These are phyloP conservation scores for Macquaria ambigua DNA, from an alignment of 2,113 vertebrate genomes.

Conservation along the genomic window DNA sequence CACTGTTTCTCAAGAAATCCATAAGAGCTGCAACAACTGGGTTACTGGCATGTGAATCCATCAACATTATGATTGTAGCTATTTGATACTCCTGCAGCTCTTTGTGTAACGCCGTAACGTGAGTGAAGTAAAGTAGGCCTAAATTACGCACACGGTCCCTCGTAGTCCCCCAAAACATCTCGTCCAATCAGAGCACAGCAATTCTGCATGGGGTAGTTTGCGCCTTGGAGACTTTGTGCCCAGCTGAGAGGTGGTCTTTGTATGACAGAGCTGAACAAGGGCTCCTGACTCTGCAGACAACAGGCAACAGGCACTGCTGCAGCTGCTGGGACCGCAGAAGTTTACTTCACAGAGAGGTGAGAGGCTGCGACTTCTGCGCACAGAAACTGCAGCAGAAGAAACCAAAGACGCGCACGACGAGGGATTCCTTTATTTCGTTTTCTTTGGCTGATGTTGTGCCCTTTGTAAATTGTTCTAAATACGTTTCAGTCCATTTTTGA, in stretches of 20 bases:
- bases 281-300: slow-evolving; percentile 65
- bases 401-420: neutral
- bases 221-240: slow-evolving; percentile 48
- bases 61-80: too few species aligned
- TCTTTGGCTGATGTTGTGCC: neutral
- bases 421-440: neutral
- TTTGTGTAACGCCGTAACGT: neutral
- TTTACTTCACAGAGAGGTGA: slow-evolving; percentile 23
- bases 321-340: slow-evolving; percentile 31
- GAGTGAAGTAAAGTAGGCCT: neutral
- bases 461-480: neutral
- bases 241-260: slow-evolving; percentile 78
- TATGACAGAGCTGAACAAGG: slow-evolving; percentile 64
- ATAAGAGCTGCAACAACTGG: neutral
- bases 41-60: neutral
- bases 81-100: neutral
- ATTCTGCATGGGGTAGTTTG: slow-evolving; percentile 38
- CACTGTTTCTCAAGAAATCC: too few species aligned
- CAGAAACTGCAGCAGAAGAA: slow-evolving; percentile 26
- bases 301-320: slow-evolving; percentile 39
- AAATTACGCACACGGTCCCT: neutral
- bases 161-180: slow-evolving; percentile 29
- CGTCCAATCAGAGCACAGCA: slow-evolving; percentile 77
- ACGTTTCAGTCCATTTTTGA: slow-evolving; percentile 28
- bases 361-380: slow-evolving; percentile 20